A percentile compares a stretch with the other conserved stretches of the same genome.
These are phyloP conservation scores for Henricia sp. DNA, from an alignment of 53 echinoderm and acorn worm species.

Conservation along the genomic window DNA sequence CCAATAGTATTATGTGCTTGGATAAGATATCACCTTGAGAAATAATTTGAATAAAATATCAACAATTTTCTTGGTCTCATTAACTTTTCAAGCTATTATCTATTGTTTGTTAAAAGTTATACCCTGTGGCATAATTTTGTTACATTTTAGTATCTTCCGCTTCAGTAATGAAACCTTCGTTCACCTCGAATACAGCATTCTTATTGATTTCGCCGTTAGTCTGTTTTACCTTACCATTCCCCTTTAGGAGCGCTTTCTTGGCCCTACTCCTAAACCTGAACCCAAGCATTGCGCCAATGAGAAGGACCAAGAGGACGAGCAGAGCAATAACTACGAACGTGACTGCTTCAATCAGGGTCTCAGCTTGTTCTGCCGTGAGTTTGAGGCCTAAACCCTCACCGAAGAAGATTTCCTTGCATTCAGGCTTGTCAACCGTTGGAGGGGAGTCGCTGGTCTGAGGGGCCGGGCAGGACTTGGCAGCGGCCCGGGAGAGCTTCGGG, in stretches of 20 bases:
- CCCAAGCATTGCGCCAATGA: constrained; percentile 14
- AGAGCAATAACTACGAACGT: constrained; percentile 26
- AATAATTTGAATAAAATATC: background rate
- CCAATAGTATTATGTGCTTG: no score
- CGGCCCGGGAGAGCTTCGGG: constrained; percentile 16
- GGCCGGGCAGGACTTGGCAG: background rate
- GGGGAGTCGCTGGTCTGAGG: background rate
- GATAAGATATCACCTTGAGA: no score
- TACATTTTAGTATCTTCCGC: constrained; percentile 51
- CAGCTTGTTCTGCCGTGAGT: constrained; percentile 1
- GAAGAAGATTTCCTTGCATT: constrained; percentile 21
- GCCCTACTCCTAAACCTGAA: constrained; percentile 28
- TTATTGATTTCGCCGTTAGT: constrained; percentile 19
- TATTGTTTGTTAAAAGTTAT: background rate
- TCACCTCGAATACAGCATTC: constrained; percentile 18
- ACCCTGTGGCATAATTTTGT: no score
- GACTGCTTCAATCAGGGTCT: constrained; percentile 30
- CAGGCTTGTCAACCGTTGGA: background rate
- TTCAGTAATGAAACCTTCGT: constrained; percentile 26
- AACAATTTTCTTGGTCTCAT: no score
- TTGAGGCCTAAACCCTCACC: constrained; percentile 27
- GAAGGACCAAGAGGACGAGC: background rate
- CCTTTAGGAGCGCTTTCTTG: background rate
- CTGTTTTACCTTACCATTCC: background rate
- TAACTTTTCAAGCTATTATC: no score